Evolutionary conservation across 2,888 invertebrate genomes (phyloP).

Genomic region (Meandrusa payeni): DNA sequence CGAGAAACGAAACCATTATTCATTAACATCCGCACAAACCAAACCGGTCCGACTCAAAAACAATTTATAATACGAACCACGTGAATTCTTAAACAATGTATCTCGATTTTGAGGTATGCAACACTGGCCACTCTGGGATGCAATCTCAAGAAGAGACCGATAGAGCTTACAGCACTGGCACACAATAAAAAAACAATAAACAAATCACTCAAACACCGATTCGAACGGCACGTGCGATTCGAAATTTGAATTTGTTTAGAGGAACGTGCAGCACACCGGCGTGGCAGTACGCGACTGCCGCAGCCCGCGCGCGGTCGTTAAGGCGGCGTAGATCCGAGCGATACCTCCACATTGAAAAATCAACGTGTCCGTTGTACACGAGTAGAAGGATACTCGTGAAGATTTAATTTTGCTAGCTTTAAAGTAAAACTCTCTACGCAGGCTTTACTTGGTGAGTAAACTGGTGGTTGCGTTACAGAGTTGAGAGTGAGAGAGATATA

Average conservation of each 20-base stretch:
- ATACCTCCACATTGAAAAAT: slow-evolving; percentile 7
- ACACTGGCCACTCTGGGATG: slow-evolving; percentile 28
- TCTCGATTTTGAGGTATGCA: slow-evolving; percentile 24
- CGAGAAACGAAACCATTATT: slow-evolving; percentile 6
- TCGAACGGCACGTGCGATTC: slow-evolving; percentile 32
- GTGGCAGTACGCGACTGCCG: slow-evolving; percentile 40
- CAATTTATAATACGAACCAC: slow-evolving; percentile 18
- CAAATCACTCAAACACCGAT: slow-evolving; percentile 23
- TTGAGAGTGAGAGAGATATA: background rate
- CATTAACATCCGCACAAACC: slow-evolving; percentile 6
- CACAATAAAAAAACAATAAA: slow-evolving; percentile 20
- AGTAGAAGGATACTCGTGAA: slow-evolving; percentile 18
- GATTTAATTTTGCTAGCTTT: background rate
- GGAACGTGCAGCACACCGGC: slow-evolving; percentile 39
- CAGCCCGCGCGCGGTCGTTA: slow-evolving; percentile 43
- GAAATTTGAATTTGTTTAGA: slow-evolving; percentile 32
- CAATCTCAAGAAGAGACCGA: slow-evolving; percentile 38
- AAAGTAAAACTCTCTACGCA: too few relatives aligned
- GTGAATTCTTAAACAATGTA: slow-evolving; percentile 19
- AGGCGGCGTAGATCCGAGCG: slow-evolving; percentile 5
- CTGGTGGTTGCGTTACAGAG: too few relatives aligned
- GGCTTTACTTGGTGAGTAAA: too few relatives aligned
- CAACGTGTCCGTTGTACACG: background rate
- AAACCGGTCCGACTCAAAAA: slow-evolving; percentile 22
- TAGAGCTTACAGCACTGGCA: slow-evolving; percentile 33